A percentile compares a stretch with the other conserved stretches of the same genome.
Conservation (phyloP, 1,140 invertebrate species). For the Cotesia vestalis region DNA sequence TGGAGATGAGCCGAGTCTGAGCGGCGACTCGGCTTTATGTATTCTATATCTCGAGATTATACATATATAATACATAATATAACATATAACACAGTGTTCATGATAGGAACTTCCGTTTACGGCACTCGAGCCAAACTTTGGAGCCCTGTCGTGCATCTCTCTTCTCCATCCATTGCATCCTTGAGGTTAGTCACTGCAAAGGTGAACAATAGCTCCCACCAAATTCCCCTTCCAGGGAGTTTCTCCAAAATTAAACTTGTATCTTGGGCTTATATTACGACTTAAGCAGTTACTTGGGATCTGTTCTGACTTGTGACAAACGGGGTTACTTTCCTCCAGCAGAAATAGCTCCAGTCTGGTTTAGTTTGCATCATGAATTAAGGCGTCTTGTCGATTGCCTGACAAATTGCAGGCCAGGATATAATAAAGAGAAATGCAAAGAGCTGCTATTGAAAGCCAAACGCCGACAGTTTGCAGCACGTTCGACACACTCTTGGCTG, state of each 20-base stretch:
- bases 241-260: too few relatives aligned
- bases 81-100: slow-evolving; percentile 2
- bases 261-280: too few relatives aligned
- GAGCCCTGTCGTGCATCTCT: neutral
- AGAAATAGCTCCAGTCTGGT: too few relatives aligned
- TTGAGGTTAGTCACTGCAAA: neutral
- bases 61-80: neutral
- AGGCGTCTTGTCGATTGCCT: too few relatives aligned
- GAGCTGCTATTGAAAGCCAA: neutral
- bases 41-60: neutral
- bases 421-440: neutral
- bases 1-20: slow-evolving; percentile 27
- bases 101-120: slow-evolving; percentile 15
- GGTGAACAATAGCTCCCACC: neutral
- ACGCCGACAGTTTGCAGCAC: neutral
- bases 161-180: neutral
- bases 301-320: too few relatives aligned
- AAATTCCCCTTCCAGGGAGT: neutral
- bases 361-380: too few relatives aligned
- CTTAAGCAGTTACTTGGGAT: too few relatives aligned
- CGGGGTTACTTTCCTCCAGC: too few relatives aligned
- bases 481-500: too few relatives aligned
- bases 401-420: neutral
- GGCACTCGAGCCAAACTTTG: slow-evolving; percentile 20
- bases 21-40: slow-evolving; percentile 10